A percentile compares a stretch with the other conserved stretches of the same genome.
Evolutionary conservation across 2,888 invertebrate species (phyloP).

Genomic region (Cephus sareptanus): DNA sequence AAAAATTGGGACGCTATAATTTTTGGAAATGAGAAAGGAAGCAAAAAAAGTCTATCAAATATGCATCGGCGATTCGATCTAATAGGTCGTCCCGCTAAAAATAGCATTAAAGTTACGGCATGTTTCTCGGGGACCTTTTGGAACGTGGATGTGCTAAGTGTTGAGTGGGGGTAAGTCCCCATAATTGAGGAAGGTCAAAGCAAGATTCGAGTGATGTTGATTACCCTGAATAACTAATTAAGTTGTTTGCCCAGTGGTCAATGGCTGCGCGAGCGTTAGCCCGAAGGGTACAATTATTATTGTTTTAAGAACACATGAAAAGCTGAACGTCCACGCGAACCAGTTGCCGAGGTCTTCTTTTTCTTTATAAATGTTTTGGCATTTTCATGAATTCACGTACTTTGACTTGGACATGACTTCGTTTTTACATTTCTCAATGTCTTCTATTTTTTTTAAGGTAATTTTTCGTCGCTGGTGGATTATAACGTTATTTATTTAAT

Average conservation of each 20-base stretch:
- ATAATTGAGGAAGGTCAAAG: neutral
- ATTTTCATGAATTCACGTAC: too few species aligned
- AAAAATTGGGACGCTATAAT: neutral
- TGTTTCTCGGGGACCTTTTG: neutral
- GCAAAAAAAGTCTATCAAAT: neutral
- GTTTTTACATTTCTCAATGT: too few species aligned
- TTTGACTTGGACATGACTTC: too few species aligned
- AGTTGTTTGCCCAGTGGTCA: neutral
- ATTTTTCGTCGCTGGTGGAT: too few species aligned
- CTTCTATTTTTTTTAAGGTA: too few species aligned
- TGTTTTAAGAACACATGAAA: neutral
- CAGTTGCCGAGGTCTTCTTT: neutral
- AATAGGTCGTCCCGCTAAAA: neutral
- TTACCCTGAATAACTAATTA: neutral
- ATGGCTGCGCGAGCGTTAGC: neutral
- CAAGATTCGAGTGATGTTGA: neutral
- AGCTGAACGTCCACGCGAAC: neutral
- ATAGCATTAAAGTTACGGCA: neutral
- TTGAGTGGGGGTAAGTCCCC: neutral
- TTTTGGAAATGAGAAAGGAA: neutral
- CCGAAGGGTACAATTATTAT: neutral
- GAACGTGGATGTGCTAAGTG: neutral
- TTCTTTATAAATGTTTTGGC: neutral
- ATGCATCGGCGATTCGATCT: neutral
- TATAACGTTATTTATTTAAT: neutral